Base-by-base conservation (phyloP, 2,888 invertebrate species). In the Tenthredo distinguenda region DNA sequence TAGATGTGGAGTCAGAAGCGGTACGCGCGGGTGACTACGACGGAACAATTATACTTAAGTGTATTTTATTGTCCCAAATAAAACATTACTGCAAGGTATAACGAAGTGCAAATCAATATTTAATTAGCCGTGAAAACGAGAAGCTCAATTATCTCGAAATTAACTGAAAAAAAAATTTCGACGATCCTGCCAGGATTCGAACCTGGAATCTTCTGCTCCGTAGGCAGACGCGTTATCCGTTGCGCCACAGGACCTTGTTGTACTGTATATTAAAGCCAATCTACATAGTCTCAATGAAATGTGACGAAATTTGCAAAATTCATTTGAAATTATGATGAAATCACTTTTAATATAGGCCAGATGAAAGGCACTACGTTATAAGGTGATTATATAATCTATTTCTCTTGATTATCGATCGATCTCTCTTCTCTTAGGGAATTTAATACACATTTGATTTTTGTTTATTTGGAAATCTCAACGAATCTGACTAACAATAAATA, bases 151-250 rank as follows among this genome's bases (percentile, higher is more conserved):
- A 21, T 40, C 6, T 43, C 21, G 9, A 6, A 7, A 31, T 50
- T 31, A 1, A 26, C 0, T 21, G 21, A 74, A 34, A 88, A 85
- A 88, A 87, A 85, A 47, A 43, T 31, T 4, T 5, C 88, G 18
- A 89, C 95, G 95, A 95, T 95, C 95, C 94, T 95, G 95, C 95
- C 95, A 95, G 95, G 95, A 95, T 95, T 95, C 95, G 95, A 95
- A 95, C 94, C 95, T 95, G 95, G 95, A 95, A 95, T 95, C 95
- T 95, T 95, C 95, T 95, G 95, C 95, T 95, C 95, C 95, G 95
- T 95, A 95, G 95, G 95, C 95, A 95, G 95, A 95, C 95, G 95
- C 95, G 95, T 96, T 95, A 95, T 95, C 95, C 95, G 93, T 95
- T 95, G 95, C 95, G 95, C 95, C 95, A 95, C 95, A 95, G 94